Percentiles rank a stretch among this genome's conserved stretches.
Conservation (phyloP, 2,888 invertebrate genomes). For the Drosophila vallismaia region DNA sequence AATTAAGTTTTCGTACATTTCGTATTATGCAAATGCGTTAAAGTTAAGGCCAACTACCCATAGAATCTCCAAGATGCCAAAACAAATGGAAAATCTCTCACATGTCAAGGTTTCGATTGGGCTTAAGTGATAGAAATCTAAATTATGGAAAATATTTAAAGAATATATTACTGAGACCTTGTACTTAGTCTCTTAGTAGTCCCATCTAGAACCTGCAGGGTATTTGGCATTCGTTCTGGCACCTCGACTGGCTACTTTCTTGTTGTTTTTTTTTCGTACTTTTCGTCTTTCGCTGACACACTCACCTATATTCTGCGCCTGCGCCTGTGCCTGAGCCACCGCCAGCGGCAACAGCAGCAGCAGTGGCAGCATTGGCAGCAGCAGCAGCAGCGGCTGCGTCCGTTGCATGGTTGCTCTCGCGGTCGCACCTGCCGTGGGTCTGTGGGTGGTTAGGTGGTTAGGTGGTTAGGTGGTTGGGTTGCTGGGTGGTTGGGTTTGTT, state of each 20-base stretch:
- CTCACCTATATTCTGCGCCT: constrained; percentile 83
- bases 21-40: not conserved
- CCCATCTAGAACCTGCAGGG: constrained; percentile 9
- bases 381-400: constrained; percentile 68
- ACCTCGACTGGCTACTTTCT: constrained; percentile 10
- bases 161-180: too few relatives aligned
- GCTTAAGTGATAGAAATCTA: not conserved
- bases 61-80: not conserved
- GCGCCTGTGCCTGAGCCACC: constrained; percentile 50
- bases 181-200: too few relatives aligned
- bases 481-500: not conserved
- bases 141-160: not conserved
- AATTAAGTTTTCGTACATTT: constrained; percentile 5
- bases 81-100: constrained; percentile 24
- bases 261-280: constrained; percentile 23
- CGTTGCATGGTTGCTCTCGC: constrained; percentile 68
- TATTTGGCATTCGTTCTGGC: constrained; percentile 16
- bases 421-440: constrained; percentile 28
- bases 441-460: not conserved
- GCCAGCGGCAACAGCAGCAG: constrained; percentile 59
- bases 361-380: constrained; percentile 36
- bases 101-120: constrained; percentile 21
- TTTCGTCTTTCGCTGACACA: constrained; percentile 74
- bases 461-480: not conserved
- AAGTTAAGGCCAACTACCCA: constrained; percentile 1